A percentile compares a stretch with the other conserved stretches of the same genome.
phyloP scores from a whole-genome alignment of 2,797 vertebrate genomes.

The Gymnocypris eckloni region DNA sequence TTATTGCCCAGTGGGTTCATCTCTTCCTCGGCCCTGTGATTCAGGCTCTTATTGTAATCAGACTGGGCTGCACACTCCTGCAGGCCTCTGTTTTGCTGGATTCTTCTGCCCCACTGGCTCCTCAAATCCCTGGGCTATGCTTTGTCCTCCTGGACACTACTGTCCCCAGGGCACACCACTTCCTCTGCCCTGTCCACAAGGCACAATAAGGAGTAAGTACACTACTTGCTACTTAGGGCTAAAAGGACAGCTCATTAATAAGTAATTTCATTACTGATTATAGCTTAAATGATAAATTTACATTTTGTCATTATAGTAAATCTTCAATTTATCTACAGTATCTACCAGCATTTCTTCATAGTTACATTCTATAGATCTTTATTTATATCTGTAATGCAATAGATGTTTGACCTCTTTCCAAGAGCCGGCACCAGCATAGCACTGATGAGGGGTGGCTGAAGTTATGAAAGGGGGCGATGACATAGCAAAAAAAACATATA shows the following conservation, averaged over 20 bases:
- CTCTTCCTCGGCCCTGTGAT: conserved; percentile 81
- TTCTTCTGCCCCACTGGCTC: conserved; percentile 78
- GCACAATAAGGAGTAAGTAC: conserved; percentile 79
- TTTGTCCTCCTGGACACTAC: conserved; percentile 84
- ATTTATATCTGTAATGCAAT: too few relatives aligned
- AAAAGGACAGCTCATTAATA: background rate
- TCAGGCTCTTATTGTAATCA: conserved; percentile 80
- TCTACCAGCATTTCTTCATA: too few relatives aligned
- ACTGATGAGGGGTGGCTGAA: too few relatives aligned
- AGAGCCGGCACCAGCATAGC: too few relatives aligned
- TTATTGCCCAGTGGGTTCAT: conserved; percentile 83
- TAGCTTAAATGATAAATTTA: background rate
- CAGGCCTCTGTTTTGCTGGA: conserved; percentile 74
- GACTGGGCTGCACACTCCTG: conserved; percentile 75
- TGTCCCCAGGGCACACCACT: conserved; percentile 82
- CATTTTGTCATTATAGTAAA: background rate
- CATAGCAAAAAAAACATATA: too few relatives aligned
- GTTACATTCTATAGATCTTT: too few relatives aligned
- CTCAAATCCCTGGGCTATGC: conserved; percentile 60
- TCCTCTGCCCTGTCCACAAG: conserved; percentile 84
- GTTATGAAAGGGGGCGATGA: too few relatives aligned
- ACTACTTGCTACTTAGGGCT: background rate
- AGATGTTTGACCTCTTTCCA: too few relatives aligned
- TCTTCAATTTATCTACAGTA: too few relatives aligned
- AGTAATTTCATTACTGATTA: background rate